phyloP scores from a whole-genome alignment of 1,140 invertebrate genomes.

The Drosophila kohkoa region DNA sequence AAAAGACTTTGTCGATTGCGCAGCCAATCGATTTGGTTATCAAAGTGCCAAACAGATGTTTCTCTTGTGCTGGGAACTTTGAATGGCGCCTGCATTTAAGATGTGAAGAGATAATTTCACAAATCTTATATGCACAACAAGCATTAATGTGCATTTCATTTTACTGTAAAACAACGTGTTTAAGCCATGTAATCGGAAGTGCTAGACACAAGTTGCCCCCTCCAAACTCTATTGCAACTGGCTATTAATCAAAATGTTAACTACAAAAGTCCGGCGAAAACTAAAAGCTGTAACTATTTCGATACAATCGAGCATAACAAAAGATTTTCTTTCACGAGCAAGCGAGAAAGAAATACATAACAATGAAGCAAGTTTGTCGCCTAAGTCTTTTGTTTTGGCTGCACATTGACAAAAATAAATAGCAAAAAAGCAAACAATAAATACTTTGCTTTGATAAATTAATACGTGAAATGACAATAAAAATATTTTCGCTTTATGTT shows the following conservation, averaged over 20 bases:
- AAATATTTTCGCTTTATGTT: conserved; percentile 21
- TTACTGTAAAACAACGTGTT: neutral
- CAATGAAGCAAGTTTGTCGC: conserved; percentile 73
- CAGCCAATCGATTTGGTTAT: neutral
- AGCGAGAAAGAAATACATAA: neutral
- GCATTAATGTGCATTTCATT: neutral
- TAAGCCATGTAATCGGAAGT: conserved; percentile 2
- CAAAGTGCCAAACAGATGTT: conserved; percentile 7
- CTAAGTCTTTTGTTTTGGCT: conserved; percentile 77
- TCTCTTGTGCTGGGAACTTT: conserved; percentile 4
- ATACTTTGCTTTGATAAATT: conserved; percentile 71
- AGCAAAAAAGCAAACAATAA: conserved; percentile 51
- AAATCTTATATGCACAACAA: neutral
- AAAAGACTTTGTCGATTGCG: conserved; percentile 33
- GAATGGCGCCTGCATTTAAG: neutral
- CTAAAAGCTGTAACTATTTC: conserved; percentile 41
- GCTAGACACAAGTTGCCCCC: neutral
- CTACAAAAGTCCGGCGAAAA: conserved; percentile 22
- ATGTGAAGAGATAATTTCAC: conserved; percentile 17
- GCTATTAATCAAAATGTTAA: conserved; percentile 19
- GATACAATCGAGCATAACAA: conserved; percentile 37
- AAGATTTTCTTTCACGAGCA: conserved; percentile 53
- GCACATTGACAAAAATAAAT: conserved; percentile 41
- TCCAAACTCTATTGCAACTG: neutral
- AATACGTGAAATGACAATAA: conserved; percentile 67